Evolutionary conservation across 2,113 vertebrate species (phyloP).

Genomic region (Seriola dumerili): DNA sequence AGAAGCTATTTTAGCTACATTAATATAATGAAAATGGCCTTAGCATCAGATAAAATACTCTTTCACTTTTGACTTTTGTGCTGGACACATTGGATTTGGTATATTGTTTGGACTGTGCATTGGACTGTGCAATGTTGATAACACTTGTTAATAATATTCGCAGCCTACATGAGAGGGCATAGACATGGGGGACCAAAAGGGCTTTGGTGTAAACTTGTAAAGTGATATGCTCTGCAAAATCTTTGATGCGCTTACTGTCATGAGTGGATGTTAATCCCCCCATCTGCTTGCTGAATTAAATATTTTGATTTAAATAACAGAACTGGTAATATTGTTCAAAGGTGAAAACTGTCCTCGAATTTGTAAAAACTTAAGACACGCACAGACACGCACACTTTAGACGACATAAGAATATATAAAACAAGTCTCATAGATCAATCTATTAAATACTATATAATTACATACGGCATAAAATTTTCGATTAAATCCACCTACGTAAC

Average conservation of each 20-base stretch:
- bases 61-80: slow-evolving; percentile 14
- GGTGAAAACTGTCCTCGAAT: neutral
- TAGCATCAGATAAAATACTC: slow-evolving; percentile 27
- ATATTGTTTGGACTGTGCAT: slow-evolving; percentile 24
- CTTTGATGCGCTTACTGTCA: slow-evolving; percentile 71
- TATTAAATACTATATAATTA: neutral
- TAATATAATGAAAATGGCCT: slow-evolving; percentile 38
- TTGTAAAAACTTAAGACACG: neutral
- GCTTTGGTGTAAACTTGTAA: slow-evolving; percentile 53
- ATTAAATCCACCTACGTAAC: neutral
- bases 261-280: slow-evolving; percentile 63
- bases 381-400: neutral
- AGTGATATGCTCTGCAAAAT: slow-evolving; percentile 66
- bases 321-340: slow-evolving; percentile 45
- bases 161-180: slow-evolving; percentile 29
- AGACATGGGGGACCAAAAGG: slow-evolving; percentile 34
- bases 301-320: slow-evolving; percentile 67
- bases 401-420: neutral
- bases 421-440: neutral
- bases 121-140: slow-evolving; percentile 34
- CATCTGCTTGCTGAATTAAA: slow-evolving; percentile 55
- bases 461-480: neutral
- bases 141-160: slow-evolving; percentile 27
- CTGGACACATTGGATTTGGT: slow-evolving; percentile 15
- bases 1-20: slow-evolving; percentile 48